Conservation (phyloP, 2,113 vertebrate genomes). For the Toxotes jaculatrix region DNA sequence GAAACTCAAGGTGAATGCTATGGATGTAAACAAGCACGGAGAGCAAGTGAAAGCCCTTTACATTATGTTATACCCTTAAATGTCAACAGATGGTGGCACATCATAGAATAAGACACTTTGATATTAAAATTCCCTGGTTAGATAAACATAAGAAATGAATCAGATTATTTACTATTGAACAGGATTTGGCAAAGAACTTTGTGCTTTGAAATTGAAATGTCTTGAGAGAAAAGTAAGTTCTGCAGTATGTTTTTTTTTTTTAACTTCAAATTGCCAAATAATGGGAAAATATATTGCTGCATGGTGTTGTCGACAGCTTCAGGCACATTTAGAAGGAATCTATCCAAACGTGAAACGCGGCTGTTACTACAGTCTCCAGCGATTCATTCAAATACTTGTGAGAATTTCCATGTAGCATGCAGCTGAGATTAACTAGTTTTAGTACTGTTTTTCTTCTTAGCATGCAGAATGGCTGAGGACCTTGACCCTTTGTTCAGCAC, state of each 20-base stretch:
- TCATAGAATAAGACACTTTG: slow-evolving; percentile 14
- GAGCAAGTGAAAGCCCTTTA: neutral
- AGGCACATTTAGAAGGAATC: neutral
- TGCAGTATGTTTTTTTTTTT: neutral
- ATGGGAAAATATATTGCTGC: neutral
- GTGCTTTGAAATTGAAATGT: neutral
- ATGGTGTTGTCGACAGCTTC: neutral
- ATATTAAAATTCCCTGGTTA: neutral
- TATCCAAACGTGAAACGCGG: neutral
- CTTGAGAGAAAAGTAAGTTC: neutral
- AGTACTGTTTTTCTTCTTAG: slow-evolving; percentile 16
- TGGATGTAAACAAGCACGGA: neutral
- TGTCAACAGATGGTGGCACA: neutral
- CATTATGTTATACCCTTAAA: neutral
- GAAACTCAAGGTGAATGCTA: neutral
- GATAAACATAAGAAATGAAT: neutral
- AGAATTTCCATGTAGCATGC: neutral
- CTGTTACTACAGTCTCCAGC: neutral
- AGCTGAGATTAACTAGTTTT: neutral
- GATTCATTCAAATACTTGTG: neutral
- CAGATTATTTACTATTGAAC: slow-evolving; percentile 12
- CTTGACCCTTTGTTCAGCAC: slow-evolving; percentile 37
- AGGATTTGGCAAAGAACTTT: neutral
- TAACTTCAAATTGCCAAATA: neutral
- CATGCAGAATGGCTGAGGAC: neutral